phyloP scores from a whole-genome alignment of 2,113 vertebrate species.

The Petaurus breviceps region DNA sequence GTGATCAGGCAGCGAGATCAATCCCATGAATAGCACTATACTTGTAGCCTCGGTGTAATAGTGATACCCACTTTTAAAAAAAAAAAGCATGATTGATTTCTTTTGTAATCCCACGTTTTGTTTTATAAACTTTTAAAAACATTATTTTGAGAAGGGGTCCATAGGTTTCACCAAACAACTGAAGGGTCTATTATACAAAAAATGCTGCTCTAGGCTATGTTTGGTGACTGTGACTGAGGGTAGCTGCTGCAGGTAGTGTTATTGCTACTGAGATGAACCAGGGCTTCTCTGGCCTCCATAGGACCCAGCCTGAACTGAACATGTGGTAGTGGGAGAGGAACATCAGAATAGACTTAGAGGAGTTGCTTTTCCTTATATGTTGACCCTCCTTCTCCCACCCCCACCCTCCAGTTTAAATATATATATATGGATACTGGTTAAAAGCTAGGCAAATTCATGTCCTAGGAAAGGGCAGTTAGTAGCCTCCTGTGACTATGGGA shows the following conservation, averaged over 20 bases:
- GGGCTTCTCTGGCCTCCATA: neutral
- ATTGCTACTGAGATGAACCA: neutral
- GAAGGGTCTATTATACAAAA: neutral
- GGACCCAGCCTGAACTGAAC: neutral
- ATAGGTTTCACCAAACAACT: neutral
- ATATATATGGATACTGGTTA: neutral
- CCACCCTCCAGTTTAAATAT: neutral
- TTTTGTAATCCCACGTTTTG: neutral
- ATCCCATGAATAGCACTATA: neutral
- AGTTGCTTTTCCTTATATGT: neutral
- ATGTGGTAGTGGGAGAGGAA: neutral
- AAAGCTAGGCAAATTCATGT: neutral
- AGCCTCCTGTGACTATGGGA: neutral
- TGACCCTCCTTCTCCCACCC: neutral
- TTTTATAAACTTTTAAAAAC: neutral
- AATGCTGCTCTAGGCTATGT: neutral
- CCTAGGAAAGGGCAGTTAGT: neutral
- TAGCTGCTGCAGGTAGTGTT: too few relatives aligned
- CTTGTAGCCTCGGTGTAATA: neutral
- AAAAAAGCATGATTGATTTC: neutral
- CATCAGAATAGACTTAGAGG: neutral
- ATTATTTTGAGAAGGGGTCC: neutral
- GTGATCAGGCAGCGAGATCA: neutral
- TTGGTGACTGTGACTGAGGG: neutral
- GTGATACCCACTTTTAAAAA: too few relatives aligned